phyloP scores from a whole-genome alignment of 2,113 vertebrate species.

The Sinosuthora webbiana region DNA sequence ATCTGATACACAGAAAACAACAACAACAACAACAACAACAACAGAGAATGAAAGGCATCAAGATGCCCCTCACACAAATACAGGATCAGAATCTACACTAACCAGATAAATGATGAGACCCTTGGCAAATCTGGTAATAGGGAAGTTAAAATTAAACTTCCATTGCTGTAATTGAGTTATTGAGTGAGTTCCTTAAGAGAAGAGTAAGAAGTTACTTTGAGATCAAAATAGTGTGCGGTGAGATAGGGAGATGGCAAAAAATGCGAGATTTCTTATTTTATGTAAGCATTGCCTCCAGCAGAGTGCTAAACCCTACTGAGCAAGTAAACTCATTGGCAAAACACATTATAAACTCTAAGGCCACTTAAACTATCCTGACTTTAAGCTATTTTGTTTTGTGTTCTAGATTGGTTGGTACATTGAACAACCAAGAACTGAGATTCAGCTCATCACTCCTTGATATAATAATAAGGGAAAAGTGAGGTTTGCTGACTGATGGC shows the following conservation, averaged over 20 bases:
- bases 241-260: neutral
- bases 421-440: neutral
- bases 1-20: neutral
- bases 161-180: neutral
- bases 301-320: slow-evolving; percentile 6
- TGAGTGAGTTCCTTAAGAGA: slow-evolving; percentile 13
- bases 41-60: neutral
- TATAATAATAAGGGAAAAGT: neutral
- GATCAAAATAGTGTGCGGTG: neutral
- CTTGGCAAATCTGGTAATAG: slow-evolving; percentile 34
- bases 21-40: too few relatives aligned
- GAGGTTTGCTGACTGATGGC: neutral
- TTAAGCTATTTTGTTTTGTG: slow-evolving; percentile 16
- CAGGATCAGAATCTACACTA: neutral
- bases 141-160: slow-evolving; percentile 41
- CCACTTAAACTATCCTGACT: slow-evolving; percentile 21
- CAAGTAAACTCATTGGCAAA: slow-evolving; percentile 47
- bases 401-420: neutral
- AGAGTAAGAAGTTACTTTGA: slow-evolving; percentile 4
- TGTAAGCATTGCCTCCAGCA: slow-evolving; percentile 17
- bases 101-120: neutral
- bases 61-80: neutral
- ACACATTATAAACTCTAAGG: slow-evolving; percentile 13
- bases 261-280: neutral
- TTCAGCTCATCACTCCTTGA: neutral